phyloP scores from a whole-genome alignment of 2,113 vertebrate species.

The Amazona guildingii region DNA sequence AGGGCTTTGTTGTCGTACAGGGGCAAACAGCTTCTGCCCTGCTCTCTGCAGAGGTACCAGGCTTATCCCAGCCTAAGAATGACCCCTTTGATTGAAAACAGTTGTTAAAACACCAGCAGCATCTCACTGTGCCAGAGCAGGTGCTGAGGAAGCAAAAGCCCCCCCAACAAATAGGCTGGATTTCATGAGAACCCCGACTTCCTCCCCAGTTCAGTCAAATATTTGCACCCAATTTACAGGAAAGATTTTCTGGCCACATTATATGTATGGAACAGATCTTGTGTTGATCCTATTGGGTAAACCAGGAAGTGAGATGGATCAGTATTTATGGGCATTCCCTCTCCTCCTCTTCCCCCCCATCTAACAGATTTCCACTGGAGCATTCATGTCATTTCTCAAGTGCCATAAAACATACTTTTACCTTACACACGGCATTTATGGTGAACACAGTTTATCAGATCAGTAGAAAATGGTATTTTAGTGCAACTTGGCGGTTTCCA shows the following conservation, averaged over 20 bases:
- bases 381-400: background rate
- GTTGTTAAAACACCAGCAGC: background rate
- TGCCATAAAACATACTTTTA: background rate
- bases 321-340: background rate
- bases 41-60: background rate
- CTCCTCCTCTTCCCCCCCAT: background rate
- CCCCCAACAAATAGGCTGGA: background rate
- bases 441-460: background rate
- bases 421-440: background rate
- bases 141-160: fast-evolving
- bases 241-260: background rate
- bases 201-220: background rate
- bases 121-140: background rate
- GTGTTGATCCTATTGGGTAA: background rate
- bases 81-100: background rate
- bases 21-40: background rate
- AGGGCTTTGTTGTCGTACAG: background rate
- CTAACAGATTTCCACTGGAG: background rate
- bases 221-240: background rate
- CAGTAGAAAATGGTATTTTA: background rate
- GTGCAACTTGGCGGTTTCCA: background rate
- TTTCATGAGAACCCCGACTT: fast-evolving
- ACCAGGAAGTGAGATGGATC: background rate
- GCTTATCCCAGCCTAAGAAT: background rate
- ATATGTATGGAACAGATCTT: background rate